Percentiles rank a stretch among this genome's conserved stretches.
phyloP scores from a whole-genome alignment of 2,888 invertebrate genomes.

The Drosophila diplacantha region DNA sequence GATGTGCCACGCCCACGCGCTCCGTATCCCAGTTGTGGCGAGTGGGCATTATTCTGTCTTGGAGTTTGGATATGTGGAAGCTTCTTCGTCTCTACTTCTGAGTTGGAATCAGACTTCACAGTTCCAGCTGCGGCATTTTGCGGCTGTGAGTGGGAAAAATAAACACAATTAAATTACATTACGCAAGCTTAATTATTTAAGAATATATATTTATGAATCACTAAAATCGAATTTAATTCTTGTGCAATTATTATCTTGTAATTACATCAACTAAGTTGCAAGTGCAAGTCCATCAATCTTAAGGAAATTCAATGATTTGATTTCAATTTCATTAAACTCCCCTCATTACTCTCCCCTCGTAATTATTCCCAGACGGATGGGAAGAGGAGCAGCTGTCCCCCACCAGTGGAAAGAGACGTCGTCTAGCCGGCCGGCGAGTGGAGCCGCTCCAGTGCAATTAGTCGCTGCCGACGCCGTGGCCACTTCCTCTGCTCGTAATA shows the following conservation, averaged over 20 bases:
- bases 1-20: slow-evolving; percentile 80
- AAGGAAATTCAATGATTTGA: not conserved
- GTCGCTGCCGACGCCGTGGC: slow-evolving; percentile 48
- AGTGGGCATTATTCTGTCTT: slow-evolving; percentile 66
- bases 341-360: not conserved
- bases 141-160: slow-evolving; percentile 24
- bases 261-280: not conserved
- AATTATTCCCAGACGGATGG: slow-evolving; percentile 1
- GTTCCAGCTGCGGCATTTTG: slow-evolving; percentile 30
- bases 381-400: slow-evolving; percentile 21
- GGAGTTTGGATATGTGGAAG: slow-evolving; percentile 13
- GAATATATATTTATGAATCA: not conserved
- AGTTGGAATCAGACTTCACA: slow-evolving; percentile 21
- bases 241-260: not conserved
- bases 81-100: slow-evolving; percentile 7
- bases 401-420: slow-evolving; percentile 13
- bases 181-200: slow-evolving; percentile 11
- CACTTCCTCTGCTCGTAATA: slow-evolving; percentile 72
- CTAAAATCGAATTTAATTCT: not conserved
- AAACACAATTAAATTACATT: slow-evolving; percentile 22
- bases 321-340: slow-evolving; percentile 2
- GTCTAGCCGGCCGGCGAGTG: slow-evolving; percentile 45
- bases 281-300: slow-evolving; percentile 6
- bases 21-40: slow-evolving; percentile 78
- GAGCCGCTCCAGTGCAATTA: slow-evolving; percentile 61